phyloP scores from a whole-genome alignment of 2,888 invertebrate species.

The Cerceris ruficornis region DNA sequence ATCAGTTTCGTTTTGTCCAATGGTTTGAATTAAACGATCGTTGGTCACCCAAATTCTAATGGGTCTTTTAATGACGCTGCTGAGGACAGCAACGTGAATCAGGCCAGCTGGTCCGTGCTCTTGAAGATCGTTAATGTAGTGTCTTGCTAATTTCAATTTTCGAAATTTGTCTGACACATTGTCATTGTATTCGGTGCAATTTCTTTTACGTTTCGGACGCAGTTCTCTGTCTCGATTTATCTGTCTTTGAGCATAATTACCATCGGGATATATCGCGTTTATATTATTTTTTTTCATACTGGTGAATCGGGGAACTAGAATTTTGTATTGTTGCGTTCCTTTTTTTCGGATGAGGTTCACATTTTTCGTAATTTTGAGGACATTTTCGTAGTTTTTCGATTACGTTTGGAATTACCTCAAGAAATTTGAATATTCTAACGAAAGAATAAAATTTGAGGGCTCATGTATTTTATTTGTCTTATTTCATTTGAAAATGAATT shows the following conservation, averaged over 20 bases:
- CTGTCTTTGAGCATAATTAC: background rate
- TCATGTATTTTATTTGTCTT: background rate
- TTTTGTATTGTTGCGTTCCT: no score
- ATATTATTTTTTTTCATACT: background rate
- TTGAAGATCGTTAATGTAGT: slow-evolving; percentile 56
- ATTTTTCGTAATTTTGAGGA: no score
- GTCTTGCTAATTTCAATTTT: slow-evolving; percentile 26
- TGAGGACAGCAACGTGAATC: slow-evolving; percentile 59
- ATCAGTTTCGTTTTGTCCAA: slow-evolving; percentile 21
- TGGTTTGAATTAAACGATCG: slow-evolving; percentile 20
- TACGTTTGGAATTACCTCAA: no score
- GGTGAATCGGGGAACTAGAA: no score
- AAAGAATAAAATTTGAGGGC: background rate
- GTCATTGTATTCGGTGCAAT: background rate
- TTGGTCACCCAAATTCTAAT: slow-evolving; percentile 56
- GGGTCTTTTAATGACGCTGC: slow-evolving; percentile 42
- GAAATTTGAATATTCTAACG: no score
- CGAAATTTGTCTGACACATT: background rate
- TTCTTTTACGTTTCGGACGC: background rate
- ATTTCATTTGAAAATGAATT: background rate
- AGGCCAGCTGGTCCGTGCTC: slow-evolving; percentile 62
- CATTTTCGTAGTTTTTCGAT: no score
- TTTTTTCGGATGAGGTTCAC: no score
- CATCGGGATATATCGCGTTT: background rate
- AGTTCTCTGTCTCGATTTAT: background rate